phyloP scores from a whole-genome alignment of 2,797 vertebrate genomes.

The Serranus cabrilla region DNA sequence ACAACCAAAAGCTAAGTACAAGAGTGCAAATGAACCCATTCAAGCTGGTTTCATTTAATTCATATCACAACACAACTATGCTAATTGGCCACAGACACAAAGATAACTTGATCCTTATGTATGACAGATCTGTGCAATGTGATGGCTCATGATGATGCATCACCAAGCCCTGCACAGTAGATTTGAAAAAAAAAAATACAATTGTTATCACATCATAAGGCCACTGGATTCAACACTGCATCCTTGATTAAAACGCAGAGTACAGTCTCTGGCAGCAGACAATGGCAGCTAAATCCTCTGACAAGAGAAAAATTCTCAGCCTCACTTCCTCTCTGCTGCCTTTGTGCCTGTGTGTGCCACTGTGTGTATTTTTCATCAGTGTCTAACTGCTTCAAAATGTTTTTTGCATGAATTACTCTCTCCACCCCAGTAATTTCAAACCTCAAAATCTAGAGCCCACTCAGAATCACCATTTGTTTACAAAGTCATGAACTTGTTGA shows the following conservation, averaged over 20 bases:
- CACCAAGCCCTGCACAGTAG: neutral
- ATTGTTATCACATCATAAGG: constrained; percentile 58
- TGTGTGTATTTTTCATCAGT: constrained; percentile 33
- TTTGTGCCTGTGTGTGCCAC: constrained; percentile 31
- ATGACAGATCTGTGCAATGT: constrained; percentile 24
- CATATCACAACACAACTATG: constrained; percentile 13
- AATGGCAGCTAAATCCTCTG: constrained; percentile 73
- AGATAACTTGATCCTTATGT: constrained; percentile 26
- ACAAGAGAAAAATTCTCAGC: constrained; percentile 55
- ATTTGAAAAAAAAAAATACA: constrained; percentile 31
- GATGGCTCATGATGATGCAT: constrained; percentile 32
- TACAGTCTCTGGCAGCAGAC: constrained; percentile 64
- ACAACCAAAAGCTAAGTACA: neutral
- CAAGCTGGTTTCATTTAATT: neutral
- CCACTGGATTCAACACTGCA: constrained; percentile 60
- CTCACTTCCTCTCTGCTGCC: constrained; percentile 40
- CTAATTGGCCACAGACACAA: constrained; percentile 20
- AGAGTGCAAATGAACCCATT: neutral
- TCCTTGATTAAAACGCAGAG: constrained; percentile 69
- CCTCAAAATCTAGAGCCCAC: constrained; percentile 45
- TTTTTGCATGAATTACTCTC: constrained; percentile 54
- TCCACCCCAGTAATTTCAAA: constrained; percentile 41
- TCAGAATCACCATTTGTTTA: constrained; percentile 49
- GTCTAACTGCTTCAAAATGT: constrained; percentile 40
- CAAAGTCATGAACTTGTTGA: constrained; percentile 32